These are phyloP conservation scores for Plebejus argus DNA, from an alignment of 2,888 invertebrate genomes.

Conservation along the genomic window DNA sequence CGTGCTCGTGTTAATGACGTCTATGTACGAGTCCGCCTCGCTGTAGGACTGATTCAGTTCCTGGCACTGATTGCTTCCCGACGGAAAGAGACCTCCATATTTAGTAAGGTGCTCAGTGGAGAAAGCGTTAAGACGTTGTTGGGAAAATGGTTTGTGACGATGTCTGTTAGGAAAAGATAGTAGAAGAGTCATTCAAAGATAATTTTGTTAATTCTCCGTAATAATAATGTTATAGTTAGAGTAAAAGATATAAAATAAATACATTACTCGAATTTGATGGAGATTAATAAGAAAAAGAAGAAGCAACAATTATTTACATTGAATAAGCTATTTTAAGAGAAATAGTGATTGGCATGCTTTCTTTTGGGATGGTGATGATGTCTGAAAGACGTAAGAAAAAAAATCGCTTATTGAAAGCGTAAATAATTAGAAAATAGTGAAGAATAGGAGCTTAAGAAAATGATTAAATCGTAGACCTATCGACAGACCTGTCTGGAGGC, in stretches of 20 bases:
- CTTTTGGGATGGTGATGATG: conserved; percentile 65
- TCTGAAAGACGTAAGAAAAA: conserved; percentile 67
- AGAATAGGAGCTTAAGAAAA: conserved; percentile 14
- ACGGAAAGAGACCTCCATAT: conserved; percentile 75
- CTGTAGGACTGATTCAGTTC: conserved; percentile 75
- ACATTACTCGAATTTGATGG: not conserved
- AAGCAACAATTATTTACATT: conserved; percentile 16
- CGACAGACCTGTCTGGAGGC: conserved; percentile 9
- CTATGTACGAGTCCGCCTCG: conserved; percentile 74
- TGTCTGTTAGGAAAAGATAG: conserved; percentile 75
- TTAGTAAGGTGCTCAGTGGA: conserved; percentile 77
- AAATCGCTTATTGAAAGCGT: conserved; percentile 49
- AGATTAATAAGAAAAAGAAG: not conserved
- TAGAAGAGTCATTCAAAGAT: conserved; percentile 54
- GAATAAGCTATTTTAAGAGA: conserved; percentile 50
- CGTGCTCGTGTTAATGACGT: conserved; percentile 65
- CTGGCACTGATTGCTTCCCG: conserved; percentile 73
- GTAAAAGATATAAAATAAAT: conserved; percentile 23
- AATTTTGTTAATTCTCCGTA: conserved; percentile 35
- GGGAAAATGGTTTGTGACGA: conserved; percentile 78
- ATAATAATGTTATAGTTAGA: conserved; percentile 33
- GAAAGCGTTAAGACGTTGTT: conserved; percentile 78
- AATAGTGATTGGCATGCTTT: conserved; percentile 69
- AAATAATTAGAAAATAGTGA: conserved; percentile 24
- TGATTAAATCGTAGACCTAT: conserved; percentile 13